These are phyloP conservation scores for Andrena marginata DNA, from an alignment of 2,888 invertebrate genomes.

Conservation along the genomic window DNA sequence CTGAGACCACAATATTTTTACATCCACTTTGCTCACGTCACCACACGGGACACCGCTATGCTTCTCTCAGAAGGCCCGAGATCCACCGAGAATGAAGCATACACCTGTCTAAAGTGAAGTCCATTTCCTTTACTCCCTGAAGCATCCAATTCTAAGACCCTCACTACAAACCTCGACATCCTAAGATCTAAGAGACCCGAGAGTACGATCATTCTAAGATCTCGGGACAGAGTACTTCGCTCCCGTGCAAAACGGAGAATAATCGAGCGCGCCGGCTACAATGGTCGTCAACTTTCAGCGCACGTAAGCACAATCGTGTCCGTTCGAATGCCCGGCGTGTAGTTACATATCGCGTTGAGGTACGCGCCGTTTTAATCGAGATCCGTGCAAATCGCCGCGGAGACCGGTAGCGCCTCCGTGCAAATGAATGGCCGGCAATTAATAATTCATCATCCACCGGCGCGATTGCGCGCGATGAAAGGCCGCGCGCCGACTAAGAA, in stretches of 20 bases:
- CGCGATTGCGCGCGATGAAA: constrained; percentile 41
- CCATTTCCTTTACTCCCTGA: too few relatives aligned
- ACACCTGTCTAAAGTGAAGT: too few relatives aligned
- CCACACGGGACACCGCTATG: too few relatives aligned
- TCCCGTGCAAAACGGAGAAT: not conserved
- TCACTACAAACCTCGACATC: not conserved
- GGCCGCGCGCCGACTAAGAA: constrained; percentile 48
- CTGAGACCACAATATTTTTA: too few relatives aligned
- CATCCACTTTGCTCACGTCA: too few relatives aligned
- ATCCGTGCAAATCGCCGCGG: constrained; percentile 44
- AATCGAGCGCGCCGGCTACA: not conserved
- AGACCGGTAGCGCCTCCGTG: constrained; percentile 46
- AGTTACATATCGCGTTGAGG: constrained; percentile 9
- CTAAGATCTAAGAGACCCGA: not conserved
- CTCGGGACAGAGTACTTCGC: not conserved
- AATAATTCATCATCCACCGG: constrained; percentile 67
- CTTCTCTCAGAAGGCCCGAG: too few relatives aligned
- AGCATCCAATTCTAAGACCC: too few relatives aligned
- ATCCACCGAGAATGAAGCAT: too few relatives aligned
- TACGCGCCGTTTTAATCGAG: constrained; percentile 40
- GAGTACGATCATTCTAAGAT: not conserved
- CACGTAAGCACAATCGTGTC: constrained; percentile 30
- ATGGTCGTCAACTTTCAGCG: constrained; percentile 6
- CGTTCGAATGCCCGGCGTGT: constrained; percentile 4
- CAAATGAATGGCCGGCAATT: constrained; percentile 67